phyloP scores from a whole-genome alignment of 2,797 vertebrate species.

The Tiaroga cobitis region DNA sequence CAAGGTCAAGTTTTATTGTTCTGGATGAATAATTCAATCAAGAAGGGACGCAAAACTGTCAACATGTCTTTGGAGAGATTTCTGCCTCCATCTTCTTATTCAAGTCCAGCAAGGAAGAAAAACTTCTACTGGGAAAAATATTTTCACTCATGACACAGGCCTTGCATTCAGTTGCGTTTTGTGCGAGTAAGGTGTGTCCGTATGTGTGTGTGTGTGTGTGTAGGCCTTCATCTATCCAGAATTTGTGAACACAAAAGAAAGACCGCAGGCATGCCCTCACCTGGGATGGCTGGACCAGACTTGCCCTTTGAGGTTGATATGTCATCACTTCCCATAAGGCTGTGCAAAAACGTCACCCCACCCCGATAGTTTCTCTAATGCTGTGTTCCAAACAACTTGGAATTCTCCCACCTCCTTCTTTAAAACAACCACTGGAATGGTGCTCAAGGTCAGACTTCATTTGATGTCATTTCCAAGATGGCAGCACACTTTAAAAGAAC shows the following conservation, averaged over 20 bases:
- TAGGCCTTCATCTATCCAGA: conserved; percentile 4
- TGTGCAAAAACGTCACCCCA: conserved; percentile 23
- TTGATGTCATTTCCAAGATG: neutral
- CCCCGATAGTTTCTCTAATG: neutral
- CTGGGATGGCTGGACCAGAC: conserved; percentile 69
- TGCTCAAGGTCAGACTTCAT: neutral
- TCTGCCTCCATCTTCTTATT: conserved; percentile 14
- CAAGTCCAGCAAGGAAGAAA: conserved; percentile 23
- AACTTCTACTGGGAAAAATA: conserved; percentile 21
- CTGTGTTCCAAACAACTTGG: neutral
- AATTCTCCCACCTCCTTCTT: conserved; percentile 4
- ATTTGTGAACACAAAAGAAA: conserved; percentile 34
- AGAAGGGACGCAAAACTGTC: conserved; percentile 41
- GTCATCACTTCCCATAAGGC: conserved; percentile 61
- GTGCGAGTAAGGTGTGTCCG: conserved; percentile 47
- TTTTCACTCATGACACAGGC: neutral
- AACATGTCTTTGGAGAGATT: conserved; percentile 56
- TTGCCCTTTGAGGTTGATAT: conserved; percentile 57
- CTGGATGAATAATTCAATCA: conserved; percentile 60
- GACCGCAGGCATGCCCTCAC: conserved; percentile 67
- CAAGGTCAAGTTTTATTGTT: conserved; percentile 65
- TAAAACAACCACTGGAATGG: conserved; percentile 23
- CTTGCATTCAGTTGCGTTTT: conserved; percentile 33
- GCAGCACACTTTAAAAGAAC: neutral
- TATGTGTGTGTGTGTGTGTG: conserved; percentile 21